A percentile compares a stretch with the other conserved stretches of the same genome.
These are phyloP conservation scores for Momotus momota DNA, from an alignment of 2,797 vertebrate genomes.

Conservation along the genomic window DNA sequence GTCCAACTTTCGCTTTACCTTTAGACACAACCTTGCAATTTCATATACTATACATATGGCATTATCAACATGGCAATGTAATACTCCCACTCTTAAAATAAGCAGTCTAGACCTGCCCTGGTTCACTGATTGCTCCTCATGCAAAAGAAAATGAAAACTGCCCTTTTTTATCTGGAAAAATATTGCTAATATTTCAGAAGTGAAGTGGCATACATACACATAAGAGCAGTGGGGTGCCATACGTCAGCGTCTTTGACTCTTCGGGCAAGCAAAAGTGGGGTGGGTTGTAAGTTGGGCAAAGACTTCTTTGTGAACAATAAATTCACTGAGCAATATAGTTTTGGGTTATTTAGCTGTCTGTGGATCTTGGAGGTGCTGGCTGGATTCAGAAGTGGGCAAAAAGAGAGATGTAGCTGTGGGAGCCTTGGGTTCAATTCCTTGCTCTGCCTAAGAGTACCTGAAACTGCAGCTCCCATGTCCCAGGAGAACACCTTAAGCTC, in stretches of 20 bases:
- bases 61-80: accelerated
- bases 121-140: background rate
- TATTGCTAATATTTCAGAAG: background rate
- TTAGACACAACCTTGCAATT: background rate
- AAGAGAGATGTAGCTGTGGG: background rate
- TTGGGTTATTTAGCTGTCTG: background rate
- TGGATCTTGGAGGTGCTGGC: background rate
- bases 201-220: background rate
- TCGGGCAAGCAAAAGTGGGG: background rate
- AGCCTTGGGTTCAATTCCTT: slow-evolving; percentile 44
- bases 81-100: background rate
- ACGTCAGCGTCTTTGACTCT: background rate
- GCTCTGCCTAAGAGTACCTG: slow-evolving; percentile 43
- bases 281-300: background rate
- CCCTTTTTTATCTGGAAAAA: background rate
- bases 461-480: slow-evolving; percentile 27
- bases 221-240: background rate
- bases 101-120: background rate
- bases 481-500: slow-evolving; percentile 45
- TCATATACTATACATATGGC: background rate
- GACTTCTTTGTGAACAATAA: background rate
- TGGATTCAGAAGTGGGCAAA: background rate
- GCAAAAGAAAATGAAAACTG: background rate
- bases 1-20: background rate
- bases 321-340: background rate